Evolutionary conservation across 2,113 vertebrate species (phyloP), one percentile per base, ranked within the genome.

Genomic region (Sminthopsis crassicaudata): DNA sequence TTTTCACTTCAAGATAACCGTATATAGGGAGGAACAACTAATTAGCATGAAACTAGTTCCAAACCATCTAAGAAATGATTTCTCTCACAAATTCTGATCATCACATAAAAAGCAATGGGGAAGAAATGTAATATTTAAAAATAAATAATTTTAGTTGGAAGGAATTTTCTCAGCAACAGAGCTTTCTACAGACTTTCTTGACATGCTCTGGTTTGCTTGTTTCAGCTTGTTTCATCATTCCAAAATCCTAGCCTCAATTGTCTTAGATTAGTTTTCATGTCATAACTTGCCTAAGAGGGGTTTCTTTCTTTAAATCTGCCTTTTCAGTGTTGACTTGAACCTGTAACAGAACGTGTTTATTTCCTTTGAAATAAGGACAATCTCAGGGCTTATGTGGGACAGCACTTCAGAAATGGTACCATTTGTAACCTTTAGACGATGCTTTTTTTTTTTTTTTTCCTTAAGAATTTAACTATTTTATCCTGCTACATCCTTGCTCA

Each of bases 191-290:
- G 94, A 92, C 95, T 94, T 95, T 53, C 94, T 50, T 95, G 42
- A 54, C 93, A 9, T n/a, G 42, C 30, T 95, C 30, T 30, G 94
- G 88, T 50, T 46, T 96, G 19, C 91, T 93, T 96, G 76, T 95
- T 67, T 4, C 53, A 95, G 90, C 93, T 48, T 94, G 94, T 46
- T 96, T 94, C 96, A 52, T 93, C 53, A 46, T 93, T 96, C n/a
- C 53, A 24, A 97, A 97, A 96, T 76, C 26, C 2, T 42, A 60
- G 92, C 26, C 89, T 96, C 88, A 19, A 90, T 91, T 42, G 55
- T 52, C 93, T 94, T 90, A 94, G 91, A 93, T 96, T 84, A 88
- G 91, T 97, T 53, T 92, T 97, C 46, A 89, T 92, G 91, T 92
- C 92, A 91, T 90, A 55, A 46, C 51, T 67, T 48, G 60, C 92